A percentile compares a stretch with the other conserved stretches of the same genome.
Evolutionary conservation across 2,113 vertebrate genomes (phyloP).

Genomic region (Urocitellus parryii): DNA sequence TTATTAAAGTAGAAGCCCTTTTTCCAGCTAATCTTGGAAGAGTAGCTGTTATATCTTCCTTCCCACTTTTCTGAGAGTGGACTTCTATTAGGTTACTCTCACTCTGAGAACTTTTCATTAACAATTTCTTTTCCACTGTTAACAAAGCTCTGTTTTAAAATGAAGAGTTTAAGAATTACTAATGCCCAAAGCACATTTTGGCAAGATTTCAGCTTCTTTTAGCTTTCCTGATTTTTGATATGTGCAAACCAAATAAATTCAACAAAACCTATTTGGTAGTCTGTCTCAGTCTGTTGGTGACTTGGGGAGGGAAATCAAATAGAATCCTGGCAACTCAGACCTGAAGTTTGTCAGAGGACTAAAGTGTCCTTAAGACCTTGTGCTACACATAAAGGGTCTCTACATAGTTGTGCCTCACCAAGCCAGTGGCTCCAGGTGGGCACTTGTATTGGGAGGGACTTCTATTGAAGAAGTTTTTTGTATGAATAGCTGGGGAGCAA

Average conservation of each 20-base stretch:
- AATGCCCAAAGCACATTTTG: not conserved
- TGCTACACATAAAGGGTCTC: not conserved
- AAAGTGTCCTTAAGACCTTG: slow-evolving; percentile 10
- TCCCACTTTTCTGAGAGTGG: slow-evolving; percentile 38
- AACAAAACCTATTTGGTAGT: slow-evolving; percentile 56
- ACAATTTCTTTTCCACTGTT: slow-evolving; percentile 68
- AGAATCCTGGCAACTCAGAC: not conserved
- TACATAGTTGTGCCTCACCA: not conserved
- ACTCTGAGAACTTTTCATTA: slow-evolving; percentile 69
- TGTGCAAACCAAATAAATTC: slow-evolving; percentile 70
- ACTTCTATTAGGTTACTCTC: slow-evolving; percentile 74
- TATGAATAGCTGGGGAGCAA: not conserved
- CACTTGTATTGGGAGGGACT: not conserved
- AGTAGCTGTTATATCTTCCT: slow-evolving; percentile 62
- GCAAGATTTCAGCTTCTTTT: slow-evolving; percentile 50
- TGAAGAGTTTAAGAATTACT: slow-evolving; percentile 39
- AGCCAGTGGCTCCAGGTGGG: not conserved
- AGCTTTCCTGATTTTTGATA: slow-evolving; percentile 18
- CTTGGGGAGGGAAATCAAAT: not conserved
- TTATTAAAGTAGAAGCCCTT: slow-evolving; percentile 19
- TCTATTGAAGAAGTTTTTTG: not conserved
- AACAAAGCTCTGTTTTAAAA: slow-evolving; percentile 80
- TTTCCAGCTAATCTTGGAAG: not conserved
- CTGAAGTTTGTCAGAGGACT: not conserved
- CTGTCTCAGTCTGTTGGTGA: not conserved